phyloP scores from a whole-genome alignment of 2,113 vertebrate genomes.

The Psettodes erumei region DNA sequence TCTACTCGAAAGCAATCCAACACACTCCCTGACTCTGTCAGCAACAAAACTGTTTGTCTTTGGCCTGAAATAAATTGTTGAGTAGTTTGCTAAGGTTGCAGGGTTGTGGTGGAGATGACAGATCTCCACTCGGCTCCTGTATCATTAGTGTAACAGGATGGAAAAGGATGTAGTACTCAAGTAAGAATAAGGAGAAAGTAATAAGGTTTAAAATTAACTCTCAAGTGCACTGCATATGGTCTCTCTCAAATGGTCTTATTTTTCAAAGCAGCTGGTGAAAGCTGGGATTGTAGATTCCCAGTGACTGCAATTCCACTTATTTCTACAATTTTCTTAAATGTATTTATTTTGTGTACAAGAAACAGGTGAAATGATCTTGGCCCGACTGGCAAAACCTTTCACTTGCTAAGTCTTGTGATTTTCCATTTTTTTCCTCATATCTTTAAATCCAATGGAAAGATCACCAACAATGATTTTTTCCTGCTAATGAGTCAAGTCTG shows the following conservation, averaged over 20 bases:
- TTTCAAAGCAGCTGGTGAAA: neutral
- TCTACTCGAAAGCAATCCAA: slow-evolving; percentile 45
- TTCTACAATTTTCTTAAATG: neutral
- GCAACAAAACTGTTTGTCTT: slow-evolving; percentile 28
- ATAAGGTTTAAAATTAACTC: slow-evolving; percentile 2
- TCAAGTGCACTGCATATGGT: no score
- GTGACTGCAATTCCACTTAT: neutral
- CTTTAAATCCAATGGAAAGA: neutral
- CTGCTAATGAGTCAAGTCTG: neutral
- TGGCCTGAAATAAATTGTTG: slow-evolving; percentile 23
- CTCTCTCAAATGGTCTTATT: neutral
- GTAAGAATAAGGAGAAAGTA: slow-evolving; percentile 14
- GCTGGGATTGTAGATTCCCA: neutral
- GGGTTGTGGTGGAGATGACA: neutral
- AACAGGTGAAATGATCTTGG: neutral
- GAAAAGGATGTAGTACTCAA: neutral
- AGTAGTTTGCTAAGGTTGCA: slow-evolving; percentile 1
- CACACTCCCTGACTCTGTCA: slow-evolving; percentile 27
- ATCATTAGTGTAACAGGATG: slow-evolving; percentile 1
- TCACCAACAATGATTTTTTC: neutral
- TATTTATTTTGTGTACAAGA: neutral
- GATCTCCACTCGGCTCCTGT: slow-evolving; percentile 4
- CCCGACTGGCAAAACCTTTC: neutral
- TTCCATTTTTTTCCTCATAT: neutral
- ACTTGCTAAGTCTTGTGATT: no score